These are phyloP conservation scores for Apotomis capreana DNA, from an alignment of 2,888 invertebrate genomes.

Conservation along the genomic window DNA sequence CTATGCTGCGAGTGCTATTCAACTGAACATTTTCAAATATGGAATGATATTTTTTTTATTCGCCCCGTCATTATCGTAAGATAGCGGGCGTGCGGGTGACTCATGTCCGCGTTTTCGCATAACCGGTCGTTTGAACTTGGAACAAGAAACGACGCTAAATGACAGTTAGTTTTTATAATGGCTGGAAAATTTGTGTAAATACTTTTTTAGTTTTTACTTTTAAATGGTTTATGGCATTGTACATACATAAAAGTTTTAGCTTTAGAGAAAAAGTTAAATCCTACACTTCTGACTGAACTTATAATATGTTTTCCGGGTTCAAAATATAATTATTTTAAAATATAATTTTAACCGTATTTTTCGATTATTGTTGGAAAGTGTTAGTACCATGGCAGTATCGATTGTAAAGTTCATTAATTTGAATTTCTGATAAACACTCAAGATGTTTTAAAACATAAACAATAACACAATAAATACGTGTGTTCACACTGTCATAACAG, in stretches of 20 bases:
- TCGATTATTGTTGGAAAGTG: too few relatives aligned
- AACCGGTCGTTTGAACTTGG: conserved; percentile 52
- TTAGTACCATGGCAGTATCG: background rate
- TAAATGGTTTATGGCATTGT: background rate
- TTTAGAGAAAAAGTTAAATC: too few relatives aligned
- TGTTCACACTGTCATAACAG: conserved; percentile 15
- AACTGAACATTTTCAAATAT: conserved; percentile 10
- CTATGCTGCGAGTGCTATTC: conserved; percentile 10
- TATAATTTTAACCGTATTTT: too few relatives aligned
- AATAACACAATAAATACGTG: background rate
- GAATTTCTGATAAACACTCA: background rate
- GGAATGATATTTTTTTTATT: conserved; percentile 35
- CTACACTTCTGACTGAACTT: too few relatives aligned
- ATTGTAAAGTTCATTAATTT: background rate
- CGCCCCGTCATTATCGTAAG: conserved; percentile 30
- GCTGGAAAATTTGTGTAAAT: background rate
- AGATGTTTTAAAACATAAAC: background rate
- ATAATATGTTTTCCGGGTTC: too few relatives aligned
- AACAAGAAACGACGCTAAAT: conserved; percentile 44
- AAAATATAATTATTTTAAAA: too few relatives aligned
- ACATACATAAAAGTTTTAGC: too few relatives aligned
- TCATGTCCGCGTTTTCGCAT: conserved; percentile 57
- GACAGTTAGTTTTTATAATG: conserved; percentile 41
- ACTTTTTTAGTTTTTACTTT: background rate
- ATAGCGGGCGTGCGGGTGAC: conserved; percentile 54